Evolutionary conservation across 2,888 invertebrate species (phyloP), one percentile per base, ranked within the genome.

Genomic region (Philonicus albiceps): DNA sequence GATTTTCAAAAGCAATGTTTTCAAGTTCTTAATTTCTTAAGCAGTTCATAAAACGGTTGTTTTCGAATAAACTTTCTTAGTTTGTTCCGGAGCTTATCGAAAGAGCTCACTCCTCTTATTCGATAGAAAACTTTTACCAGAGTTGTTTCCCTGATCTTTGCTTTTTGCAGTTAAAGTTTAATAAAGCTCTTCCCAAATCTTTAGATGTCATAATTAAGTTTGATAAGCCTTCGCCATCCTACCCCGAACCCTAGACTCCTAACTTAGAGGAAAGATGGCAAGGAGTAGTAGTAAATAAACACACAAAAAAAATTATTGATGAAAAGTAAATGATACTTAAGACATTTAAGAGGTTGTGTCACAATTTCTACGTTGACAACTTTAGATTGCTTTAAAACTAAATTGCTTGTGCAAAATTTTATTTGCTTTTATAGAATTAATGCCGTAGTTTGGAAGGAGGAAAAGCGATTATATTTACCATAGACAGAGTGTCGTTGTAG

Each of bases 151-250:
- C 19, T 11, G 22, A 22, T 27, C 64, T 64, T 64, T 64, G 64
- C n/a, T 64, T 64, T 53, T 22, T 64, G 11, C 22, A 64, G 27
- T 19, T 22, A 8, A 76, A 76, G 34, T 76, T 76, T 76, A 40
- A 37, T 76, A 40, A 76, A 37, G 76, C 76, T 64, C 27, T 27
- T 76, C 22, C 22, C 40, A n/a, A 8, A 37, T 37, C 76, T 37
- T 76, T 76, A 37, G 76, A 19, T 19, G 37, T 76, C 22, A 37
- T 76, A 76, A 76, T 76, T 76, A 76, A 43, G 76, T 76, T 76
- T 76, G 43, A 40, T 76, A 76, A 76, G 16, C 40, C 19, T 76
- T 34, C 19, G 13, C 16, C 40, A 43, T 6, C 75, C 64, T 27
- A 27, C 49, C 2, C 22, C 27, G 11, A 8, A 6, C 19, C 64